Conservation (phyloP, 2,113 vertebrate genomes). For the Carettochelys insculpta region DNA sequence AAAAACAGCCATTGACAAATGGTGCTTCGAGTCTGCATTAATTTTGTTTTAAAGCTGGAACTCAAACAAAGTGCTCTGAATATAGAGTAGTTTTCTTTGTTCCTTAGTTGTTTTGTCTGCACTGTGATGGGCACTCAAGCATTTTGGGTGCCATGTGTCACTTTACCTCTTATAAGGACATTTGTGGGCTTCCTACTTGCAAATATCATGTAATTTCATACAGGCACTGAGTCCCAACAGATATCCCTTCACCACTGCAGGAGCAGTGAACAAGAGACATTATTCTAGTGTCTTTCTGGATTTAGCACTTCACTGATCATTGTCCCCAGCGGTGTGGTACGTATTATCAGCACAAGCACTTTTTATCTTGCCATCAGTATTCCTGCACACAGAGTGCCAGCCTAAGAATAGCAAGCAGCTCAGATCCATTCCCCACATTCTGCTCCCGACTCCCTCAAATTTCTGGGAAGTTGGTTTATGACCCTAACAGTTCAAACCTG, state of each 20-base stretch:
- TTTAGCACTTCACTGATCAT: background rate
- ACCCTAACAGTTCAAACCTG: background rate
- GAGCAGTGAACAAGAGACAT: background rate
- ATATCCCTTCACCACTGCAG: background rate
- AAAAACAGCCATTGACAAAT: background rate
- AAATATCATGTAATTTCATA: background rate
- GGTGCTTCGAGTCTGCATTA: background rate
- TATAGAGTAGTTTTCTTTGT: background rate
- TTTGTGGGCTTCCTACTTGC: background rate
- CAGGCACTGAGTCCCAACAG: background rate
- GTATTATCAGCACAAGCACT: background rate
- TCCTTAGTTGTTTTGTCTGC: background rate
- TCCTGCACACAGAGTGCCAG: background rate
- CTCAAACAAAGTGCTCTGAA: background rate
- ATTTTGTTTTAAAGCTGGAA: background rate
- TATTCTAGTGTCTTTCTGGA: background rate
- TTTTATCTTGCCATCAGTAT: background rate
- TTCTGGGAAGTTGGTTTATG: background rate
- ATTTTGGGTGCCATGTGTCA: background rate
- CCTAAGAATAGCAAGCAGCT: background rate
- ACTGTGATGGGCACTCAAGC: background rate
- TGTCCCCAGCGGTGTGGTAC: background rate
- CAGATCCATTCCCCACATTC: background rate
- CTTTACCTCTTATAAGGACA: background rate
- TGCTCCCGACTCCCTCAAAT: fast-evolving